These are phyloP conservation scores for Ctenopoma kingsleyae DNA, from an alignment of 2,797 vertebrate genomes.

Conservation along the genomic window DNA sequence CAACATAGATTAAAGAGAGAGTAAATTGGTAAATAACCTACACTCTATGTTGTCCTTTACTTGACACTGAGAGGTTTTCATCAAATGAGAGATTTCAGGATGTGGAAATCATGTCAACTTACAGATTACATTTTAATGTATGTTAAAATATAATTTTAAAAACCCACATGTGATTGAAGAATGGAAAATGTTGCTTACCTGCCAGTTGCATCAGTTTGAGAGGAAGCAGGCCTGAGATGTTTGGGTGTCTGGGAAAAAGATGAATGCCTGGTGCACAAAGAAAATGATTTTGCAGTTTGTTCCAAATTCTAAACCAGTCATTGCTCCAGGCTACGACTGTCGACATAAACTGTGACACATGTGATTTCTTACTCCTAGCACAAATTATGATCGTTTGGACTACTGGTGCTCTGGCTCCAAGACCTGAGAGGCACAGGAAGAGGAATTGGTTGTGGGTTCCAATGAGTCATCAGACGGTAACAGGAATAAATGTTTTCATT, in stretches of 20 bases:
- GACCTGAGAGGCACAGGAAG: constrained; percentile 61
- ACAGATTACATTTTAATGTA: constrained; percentile 68
- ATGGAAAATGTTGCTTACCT: constrained; percentile 76
- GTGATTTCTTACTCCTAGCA: constrained; percentile 76
- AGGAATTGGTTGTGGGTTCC: constrained; percentile 52
- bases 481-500: constrained; percentile 50
- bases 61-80: constrained; percentile 57
- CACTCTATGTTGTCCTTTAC: constrained; percentile 51
- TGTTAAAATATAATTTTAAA: constrained; percentile 45
- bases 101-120: constrained; percentile 63
- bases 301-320: constrained; percentile 75
- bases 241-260: constrained; percentile 78
- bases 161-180: constrained; percentile 37
- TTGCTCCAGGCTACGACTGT: constrained; percentile 72
- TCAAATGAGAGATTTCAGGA: constrained; percentile 57
- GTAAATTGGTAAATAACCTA: constrained; percentile 55
- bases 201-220: constrained; percentile 77
- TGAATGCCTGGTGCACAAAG: constrained; percentile 78
- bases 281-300: constrained; percentile 82
- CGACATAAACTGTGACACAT: constrained; percentile 82
- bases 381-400: constrained; percentile 79
- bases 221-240: constrained; percentile 79
- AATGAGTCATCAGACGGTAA: constrained; percentile 52
- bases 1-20: constrained; percentile 31
- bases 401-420: constrained; percentile 70